Percentiles rank a stretch among this genome's conserved stretches.
Evolutionary conservation across 2,888 invertebrate genomes (phyloP).

Genomic region (Mythimna lalbum): DNA sequence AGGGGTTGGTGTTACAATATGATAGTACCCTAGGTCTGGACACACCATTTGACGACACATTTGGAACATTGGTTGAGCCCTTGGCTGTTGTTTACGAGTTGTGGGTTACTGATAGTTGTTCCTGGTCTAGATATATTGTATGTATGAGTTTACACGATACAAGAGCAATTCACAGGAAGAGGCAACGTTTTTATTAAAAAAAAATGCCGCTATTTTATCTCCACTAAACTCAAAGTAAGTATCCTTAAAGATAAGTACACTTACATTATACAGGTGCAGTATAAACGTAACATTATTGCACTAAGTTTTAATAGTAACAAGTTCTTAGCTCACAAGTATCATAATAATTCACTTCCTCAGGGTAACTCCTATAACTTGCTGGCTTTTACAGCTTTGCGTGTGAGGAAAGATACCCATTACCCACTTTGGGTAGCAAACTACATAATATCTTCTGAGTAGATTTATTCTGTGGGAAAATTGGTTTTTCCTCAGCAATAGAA

Average conservation of each 20-base stretch:
- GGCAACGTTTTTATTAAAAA: not conserved
- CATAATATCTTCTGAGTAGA: not conserved
- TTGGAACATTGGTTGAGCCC: too few relatives aligned
- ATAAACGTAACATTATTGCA: conserved; percentile 40
- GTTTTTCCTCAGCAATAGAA: not conserved
- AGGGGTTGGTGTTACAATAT: too few relatives aligned
- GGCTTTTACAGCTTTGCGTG: conserved; percentile 43
- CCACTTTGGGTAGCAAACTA: conserved; percentile 19
- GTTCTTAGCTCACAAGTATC: conserved; percentile 40
- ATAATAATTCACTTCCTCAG: conserved; percentile 54
- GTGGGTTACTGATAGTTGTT: too few relatives aligned
- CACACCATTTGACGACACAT: too few relatives aligned
- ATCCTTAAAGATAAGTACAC: conserved; percentile 27
- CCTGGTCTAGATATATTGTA: too few relatives aligned
- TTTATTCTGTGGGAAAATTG: not conserved
- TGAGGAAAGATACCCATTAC: conserved; percentile 16
- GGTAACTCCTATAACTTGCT: conserved; percentile 43
- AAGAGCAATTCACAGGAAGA: too few relatives aligned
- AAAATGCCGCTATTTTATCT: conserved; percentile 5
- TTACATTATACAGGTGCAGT: conserved; percentile 51
- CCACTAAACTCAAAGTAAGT: not conserved
- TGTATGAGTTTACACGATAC: too few relatives aligned
- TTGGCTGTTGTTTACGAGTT: too few relatives aligned
- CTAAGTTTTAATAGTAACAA: conserved; percentile 54
- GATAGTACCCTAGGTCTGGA: too few relatives aligned